phyloP scores from a whole-genome alignment of 2,888 invertebrate species.

The Parascotia fuliginaria region DNA sequence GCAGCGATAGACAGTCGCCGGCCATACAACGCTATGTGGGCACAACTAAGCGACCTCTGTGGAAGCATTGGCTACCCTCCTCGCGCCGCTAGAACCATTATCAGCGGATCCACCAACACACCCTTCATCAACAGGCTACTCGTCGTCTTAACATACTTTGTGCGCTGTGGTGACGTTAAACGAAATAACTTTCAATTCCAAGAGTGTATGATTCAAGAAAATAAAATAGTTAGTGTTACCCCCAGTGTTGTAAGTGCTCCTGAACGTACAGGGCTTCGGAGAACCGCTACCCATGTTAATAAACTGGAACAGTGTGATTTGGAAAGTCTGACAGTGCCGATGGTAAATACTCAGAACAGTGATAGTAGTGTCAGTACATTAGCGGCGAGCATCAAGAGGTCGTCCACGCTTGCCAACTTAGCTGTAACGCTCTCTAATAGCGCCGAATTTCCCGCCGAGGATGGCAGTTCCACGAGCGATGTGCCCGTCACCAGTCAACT shows the following conservation, averaged over 20 bases:
- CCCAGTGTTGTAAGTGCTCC: slow-evolving; percentile 9
- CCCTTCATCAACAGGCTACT: slow-evolving; percentile 90
- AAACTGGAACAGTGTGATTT: slow-evolving; percentile 42
- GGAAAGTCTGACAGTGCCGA: slow-evolving; percentile 53
- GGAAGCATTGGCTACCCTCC: slow-evolving; percentile 94
- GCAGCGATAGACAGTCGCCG: slow-evolving; percentile 30
- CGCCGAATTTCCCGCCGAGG: slow-evolving; percentile 50
- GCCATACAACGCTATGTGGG: slow-evolving; percentile 96
- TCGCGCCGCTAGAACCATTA: slow-evolving; percentile 91
- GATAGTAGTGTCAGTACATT: slow-evolving; percentile 68
- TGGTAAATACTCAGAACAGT: slow-evolving; percentile 63
- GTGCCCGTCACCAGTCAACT: slow-evolving; percentile 53
- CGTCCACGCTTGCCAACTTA: slow-evolving; percentile 68
- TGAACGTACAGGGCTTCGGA: slow-evolving; percentile 37
- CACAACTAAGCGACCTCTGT: slow-evolving; percentile 93
- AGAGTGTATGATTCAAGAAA: slow-evolving; percentile 66
- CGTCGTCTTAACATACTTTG: slow-evolving; percentile 93
- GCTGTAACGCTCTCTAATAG: slow-evolving; percentile 73
- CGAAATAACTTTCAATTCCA: slow-evolving; percentile 74
- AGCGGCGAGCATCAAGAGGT: slow-evolving; percentile 64
- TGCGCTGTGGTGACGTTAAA: slow-evolving; percentile 91
- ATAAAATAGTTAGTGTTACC: slow-evolving; percentile 57
- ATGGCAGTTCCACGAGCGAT: slow-evolving; percentile 48
- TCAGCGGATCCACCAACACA: slow-evolving; percentile 89
- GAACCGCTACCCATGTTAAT: slow-evolving; percentile 46